Base-by-base conservation (phyloP, 2,888 invertebrate species). In the Pilophorus perplexus region DNA sequence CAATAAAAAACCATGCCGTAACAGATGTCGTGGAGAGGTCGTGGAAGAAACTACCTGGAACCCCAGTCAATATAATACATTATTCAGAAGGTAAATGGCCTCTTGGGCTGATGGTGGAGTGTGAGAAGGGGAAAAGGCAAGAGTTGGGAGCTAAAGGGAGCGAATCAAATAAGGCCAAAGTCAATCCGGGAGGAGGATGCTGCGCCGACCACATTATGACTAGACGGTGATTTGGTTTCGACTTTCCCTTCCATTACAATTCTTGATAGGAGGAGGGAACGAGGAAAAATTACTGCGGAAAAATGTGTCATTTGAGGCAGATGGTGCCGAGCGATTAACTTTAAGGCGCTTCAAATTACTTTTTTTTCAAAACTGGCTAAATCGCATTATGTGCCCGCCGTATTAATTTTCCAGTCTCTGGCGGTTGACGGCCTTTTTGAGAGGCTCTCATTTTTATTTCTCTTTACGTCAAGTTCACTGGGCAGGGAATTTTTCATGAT, bases 71-170 rank as follows among this genome's bases (percentile, higher is more conserved):
- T 55, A 55, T n/a, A 18, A 55, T 55, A 55, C 55, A 55, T 55
- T 55, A 55, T 55, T 55, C 55, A 55, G 55, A 38, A 55, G 55
- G 55, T 55, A 55, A 55, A 55, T 55, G 55, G 55, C 55, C 37
- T 38, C 55, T 37, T 55, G 52, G 52, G 16, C 55, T 37, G 38
- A 37, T 55, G 38, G 38, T 20, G 25, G 28, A 25, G 28, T 16
- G 16, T 2, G 16, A 16, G 28, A 18, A 52, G 16, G n/a, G n/a
- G n/a, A n/a, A n/a, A n/a, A n/a, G n/a, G n/a, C n/a, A n/a, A n/a
- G 52, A 52, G 52, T 52, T 52, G 27, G 52, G 33, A 52, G 52
- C 52, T 28, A 28, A 52, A 52, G 8, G 55, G 23, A 38, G 22
- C 37, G 37, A 55, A 55, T 55, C 37, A 55, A 55, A 55, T 55